A percentile compares a stretch with the other conserved stretches of the same genome.
phyloP scores from a whole-genome alignment of 2,113 vertebrate species.

The Barnardius zonarius region DNA sequence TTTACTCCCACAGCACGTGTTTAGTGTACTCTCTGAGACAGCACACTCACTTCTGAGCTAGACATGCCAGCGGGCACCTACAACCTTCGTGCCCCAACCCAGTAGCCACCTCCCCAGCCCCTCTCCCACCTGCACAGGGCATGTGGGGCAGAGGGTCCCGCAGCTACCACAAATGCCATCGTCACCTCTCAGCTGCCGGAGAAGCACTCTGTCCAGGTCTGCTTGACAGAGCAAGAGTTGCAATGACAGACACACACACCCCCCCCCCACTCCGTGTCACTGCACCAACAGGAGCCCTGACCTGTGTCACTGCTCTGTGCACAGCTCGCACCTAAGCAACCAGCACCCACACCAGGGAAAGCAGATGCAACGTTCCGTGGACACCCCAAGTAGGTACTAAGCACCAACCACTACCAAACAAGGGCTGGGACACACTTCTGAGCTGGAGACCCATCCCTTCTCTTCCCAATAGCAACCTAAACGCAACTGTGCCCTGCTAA shows the following conservation, averaged over 20 bases:
- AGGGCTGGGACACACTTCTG: neutral
- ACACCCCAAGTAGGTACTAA: neutral
- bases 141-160: neutral
- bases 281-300: neutral
- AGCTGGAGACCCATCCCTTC: neutral
- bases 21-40: neutral
- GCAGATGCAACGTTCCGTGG: neutral
- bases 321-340: neutral
- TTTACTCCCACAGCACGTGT: neutral
- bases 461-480: neutral
- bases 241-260: neutral
- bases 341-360: neutral
- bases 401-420: neutral
- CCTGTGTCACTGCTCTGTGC: neutral
- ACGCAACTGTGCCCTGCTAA: neutral
- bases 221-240: neutral
- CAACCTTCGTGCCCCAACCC: neutral
- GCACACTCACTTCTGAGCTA: neutral
- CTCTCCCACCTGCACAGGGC: neutral
- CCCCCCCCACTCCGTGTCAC: neutral
- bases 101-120: neutral
- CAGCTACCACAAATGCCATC: neutral
- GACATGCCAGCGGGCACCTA: neutral
- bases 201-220: neutral
- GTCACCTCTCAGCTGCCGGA: neutral